Percentiles rank a stretch among this genome's conserved stretches.
Evolutionary conservation across 2,113 vertebrate genomes (phyloP).

Genomic region (Daubentonia madagascariensis): DNA sequence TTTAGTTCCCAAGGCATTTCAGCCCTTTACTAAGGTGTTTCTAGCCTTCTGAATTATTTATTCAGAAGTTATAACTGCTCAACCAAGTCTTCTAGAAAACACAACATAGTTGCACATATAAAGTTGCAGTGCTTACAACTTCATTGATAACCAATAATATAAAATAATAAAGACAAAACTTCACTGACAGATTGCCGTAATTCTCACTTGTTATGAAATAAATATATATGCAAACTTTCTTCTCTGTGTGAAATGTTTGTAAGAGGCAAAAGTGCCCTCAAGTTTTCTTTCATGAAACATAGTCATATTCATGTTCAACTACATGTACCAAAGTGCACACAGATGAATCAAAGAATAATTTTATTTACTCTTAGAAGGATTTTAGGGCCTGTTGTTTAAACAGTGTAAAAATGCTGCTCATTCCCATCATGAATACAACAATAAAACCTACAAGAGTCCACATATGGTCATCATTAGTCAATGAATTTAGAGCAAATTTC

Average conservation of each 20-base stretch:
- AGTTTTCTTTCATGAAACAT: not conserved
- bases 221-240: not conserved
- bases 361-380: not conserved
- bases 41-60: not conserved
- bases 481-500: not conserved
- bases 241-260: not conserved
- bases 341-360: not conserved
- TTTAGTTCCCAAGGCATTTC: not conserved
- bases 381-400: not conserved
- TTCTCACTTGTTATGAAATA: not conserved
- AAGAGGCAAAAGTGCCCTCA: not conserved
- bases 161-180: conserved; percentile 27
- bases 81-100: conserved; percentile 58
- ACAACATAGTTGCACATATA: conserved; percentile 57
- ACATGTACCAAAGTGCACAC: not conserved
- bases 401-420: not conserved
- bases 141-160: conserved; percentile 46
- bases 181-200: not conserved
- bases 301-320: not conserved
- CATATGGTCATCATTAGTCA: not conserved
- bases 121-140: conserved; percentile 55
- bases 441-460: not conserved
- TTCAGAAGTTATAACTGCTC: not conserved
- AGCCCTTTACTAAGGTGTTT: not conserved
- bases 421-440: not conserved